Conservation (phyloP, 2,113 vertebrate species). For the Melanostigma gelatinosum region DNA sequence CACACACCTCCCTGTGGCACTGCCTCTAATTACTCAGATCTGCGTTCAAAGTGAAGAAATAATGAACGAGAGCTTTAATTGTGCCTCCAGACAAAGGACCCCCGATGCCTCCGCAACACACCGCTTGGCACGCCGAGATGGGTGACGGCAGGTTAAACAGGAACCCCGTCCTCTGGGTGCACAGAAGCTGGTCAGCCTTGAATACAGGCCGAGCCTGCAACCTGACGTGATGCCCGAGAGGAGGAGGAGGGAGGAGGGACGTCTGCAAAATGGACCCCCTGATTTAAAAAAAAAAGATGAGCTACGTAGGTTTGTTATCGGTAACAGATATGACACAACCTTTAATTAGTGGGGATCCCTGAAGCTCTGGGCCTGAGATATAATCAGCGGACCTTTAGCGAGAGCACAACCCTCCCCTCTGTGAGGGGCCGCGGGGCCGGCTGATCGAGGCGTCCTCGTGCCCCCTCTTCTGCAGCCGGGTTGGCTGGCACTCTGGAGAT, state of each 20-base stretch:
- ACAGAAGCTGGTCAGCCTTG: conserved; percentile 46
- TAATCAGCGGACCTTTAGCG: conserved; percentile 81
- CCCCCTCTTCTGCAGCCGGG: conserved; percentile 60
- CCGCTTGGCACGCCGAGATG: conserved; percentile 50
- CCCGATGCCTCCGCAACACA: conserved; percentile 57
- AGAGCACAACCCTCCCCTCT: conserved; percentile 66
- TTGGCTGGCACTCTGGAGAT: conserved; percentile 69
- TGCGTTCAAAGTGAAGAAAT: conserved; percentile 80
- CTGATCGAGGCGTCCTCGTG: conserved; percentile 57
- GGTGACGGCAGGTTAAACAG: conserved; percentile 72
- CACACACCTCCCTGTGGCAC: conserved; percentile 27
- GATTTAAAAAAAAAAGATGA: conserved; percentile 38
- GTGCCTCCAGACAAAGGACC: conserved; percentile 74
- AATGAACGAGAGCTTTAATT: conserved; percentile 78
- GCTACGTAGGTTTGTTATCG: conserved; percentile 74
- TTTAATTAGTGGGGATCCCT: conserved; percentile 78
- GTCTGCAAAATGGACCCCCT: conserved; percentile 27
- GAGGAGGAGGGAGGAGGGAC: conserved; percentile 11
- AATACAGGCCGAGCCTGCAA: conserved; percentile 33
- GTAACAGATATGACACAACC: conserved; percentile 81
- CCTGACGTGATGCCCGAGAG: conserved; percentile 44
- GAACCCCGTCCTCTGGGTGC: conserved; percentile 36
- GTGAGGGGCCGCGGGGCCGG: conserved; percentile 52
- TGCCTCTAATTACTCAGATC: conserved; percentile 78
- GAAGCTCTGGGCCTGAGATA: conserved; percentile 72